Conservation (phyloP, 1,140 invertebrate species). For the Macrosteles quadrilineatus region DNA sequence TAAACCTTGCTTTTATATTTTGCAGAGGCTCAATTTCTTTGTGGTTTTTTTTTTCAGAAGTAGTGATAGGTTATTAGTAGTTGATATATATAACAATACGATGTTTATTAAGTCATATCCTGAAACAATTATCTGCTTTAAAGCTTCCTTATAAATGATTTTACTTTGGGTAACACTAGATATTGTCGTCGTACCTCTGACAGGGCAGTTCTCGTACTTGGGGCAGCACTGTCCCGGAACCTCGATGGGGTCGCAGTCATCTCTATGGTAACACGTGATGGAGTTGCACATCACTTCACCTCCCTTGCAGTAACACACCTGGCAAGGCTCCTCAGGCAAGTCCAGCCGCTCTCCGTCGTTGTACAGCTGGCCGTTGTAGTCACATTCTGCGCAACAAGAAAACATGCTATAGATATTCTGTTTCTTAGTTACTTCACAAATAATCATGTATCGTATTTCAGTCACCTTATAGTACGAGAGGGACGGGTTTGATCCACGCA, state of each 20-base stretch:
- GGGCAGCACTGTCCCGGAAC: slow-evolving; percentile 73
- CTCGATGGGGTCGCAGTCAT: slow-evolving; percentile 68
- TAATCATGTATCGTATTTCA: slow-evolving; percentile 17
- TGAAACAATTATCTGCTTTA: no score
- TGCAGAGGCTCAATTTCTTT: no score
- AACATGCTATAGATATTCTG: slow-evolving; percentile 21
- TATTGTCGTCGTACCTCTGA: no score
- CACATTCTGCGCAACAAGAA: slow-evolving; percentile 64
- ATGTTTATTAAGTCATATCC: no score
- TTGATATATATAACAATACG: no score
- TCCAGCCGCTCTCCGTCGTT: slow-evolving; percentile 72
- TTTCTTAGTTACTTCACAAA: background rate
- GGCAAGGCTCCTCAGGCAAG: slow-evolving; percentile 65
- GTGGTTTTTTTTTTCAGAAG: no score
- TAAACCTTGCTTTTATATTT: no score
- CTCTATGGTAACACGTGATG: slow-evolving; percentile 70
- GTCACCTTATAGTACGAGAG: background rate
- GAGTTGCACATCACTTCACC: slow-evolving; percentile 73
- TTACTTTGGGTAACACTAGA: no score
- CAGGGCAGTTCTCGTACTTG: slow-evolving; percentile 75
- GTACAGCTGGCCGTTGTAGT: slow-evolving; percentile 70
- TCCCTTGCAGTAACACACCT: slow-evolving; percentile 76
- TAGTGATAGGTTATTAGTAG: no score
- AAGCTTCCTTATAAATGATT: no score
- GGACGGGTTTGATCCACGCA: no score